Conservation (phyloP, 2,888 invertebrate species). For the Drosophila stalkeri region DNA sequence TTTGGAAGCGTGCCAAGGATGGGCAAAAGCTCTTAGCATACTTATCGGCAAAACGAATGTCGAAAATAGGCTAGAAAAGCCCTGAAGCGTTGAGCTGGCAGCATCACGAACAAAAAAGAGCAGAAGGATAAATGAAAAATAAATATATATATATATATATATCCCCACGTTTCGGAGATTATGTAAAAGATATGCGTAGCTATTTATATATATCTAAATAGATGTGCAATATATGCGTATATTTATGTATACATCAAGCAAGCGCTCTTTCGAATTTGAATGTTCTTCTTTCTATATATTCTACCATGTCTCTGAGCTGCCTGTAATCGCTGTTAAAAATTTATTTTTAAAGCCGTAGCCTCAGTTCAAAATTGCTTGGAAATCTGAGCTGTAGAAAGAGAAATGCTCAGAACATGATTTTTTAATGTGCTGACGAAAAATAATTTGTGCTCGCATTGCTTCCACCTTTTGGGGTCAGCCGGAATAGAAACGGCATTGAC, state of each 20-base stretch:
- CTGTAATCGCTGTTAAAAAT: constrained; percentile 18
- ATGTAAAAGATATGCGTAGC: constrained; percentile 30
- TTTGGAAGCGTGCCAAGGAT: constrained; percentile 58
- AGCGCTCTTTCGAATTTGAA: too few species aligned
- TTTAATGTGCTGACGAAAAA: constrained; percentile 55
- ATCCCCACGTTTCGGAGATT: constrained; percentile 30
- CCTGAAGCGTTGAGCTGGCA: constrained; percentile 33
- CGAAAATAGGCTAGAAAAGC: constrained; percentile 40
- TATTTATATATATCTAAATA: background rate
- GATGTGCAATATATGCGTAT: too few species aligned
- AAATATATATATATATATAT: constrained; percentile 12
- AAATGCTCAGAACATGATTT: constrained; percentile 43
- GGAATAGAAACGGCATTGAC: constrained; percentile 66
- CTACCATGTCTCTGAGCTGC: background rate
- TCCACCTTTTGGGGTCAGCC: constrained; percentile 51
- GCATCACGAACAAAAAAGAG: background rate
- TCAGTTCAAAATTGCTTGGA: background rate
- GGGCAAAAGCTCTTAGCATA: constrained; percentile 48
- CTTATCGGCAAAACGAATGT: constrained; percentile 49
- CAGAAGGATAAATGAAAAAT: constrained; percentile 9
- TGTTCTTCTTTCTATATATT: too few species aligned
- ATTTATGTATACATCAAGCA: background rate
- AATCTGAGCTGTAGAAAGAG: background rate
- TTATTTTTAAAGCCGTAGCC: constrained; percentile 21
- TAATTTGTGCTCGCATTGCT: constrained; percentile 27